Conservation (phyloP, 2,113 vertebrate genomes). For the Neolamprologus ventralis region DNA sequence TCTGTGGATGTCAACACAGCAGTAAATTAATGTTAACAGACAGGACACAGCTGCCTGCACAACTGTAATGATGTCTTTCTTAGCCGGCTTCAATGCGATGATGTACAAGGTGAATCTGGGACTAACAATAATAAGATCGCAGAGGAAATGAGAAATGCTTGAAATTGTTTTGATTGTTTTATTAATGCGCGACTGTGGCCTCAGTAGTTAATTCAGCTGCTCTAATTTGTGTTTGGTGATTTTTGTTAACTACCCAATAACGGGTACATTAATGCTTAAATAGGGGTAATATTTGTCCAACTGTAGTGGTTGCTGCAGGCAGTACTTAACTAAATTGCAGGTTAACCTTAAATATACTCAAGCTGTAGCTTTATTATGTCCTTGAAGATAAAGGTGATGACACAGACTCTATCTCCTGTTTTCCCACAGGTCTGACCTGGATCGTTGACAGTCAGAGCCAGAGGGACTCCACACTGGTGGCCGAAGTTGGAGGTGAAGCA, state of each 20-base stretch:
- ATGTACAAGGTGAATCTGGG: neutral
- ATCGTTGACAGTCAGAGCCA: slow-evolving; percentile 66
- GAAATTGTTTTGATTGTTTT: neutral
- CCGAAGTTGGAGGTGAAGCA: slow-evolving; percentile 31
- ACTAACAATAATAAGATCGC: neutral
- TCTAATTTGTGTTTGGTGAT: neutral
- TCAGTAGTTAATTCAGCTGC: neutral
- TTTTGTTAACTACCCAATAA: neutral
- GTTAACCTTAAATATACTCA: neutral
- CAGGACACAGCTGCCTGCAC: neutral
- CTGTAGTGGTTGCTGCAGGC: neutral
- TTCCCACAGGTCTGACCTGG: slow-evolving; percentile 56
- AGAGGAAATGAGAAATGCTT: neutral
- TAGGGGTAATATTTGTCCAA: neutral
- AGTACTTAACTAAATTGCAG: neutral
- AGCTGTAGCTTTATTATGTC: neutral
- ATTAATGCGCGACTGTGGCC: rapidly evolving
- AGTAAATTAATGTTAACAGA: neutral
- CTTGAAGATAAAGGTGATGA: neutral
- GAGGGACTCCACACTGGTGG: slow-evolving; percentile 66
- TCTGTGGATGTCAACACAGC: slow-evolving; percentile 53
- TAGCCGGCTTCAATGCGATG: neutral
- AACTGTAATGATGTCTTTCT: neutral
- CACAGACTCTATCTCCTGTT: neutral
- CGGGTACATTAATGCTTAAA: neutral